Evolutionary conservation across 64 coral and sea anemone species (phyloP).

Genomic region (Porites lutea): DNA sequence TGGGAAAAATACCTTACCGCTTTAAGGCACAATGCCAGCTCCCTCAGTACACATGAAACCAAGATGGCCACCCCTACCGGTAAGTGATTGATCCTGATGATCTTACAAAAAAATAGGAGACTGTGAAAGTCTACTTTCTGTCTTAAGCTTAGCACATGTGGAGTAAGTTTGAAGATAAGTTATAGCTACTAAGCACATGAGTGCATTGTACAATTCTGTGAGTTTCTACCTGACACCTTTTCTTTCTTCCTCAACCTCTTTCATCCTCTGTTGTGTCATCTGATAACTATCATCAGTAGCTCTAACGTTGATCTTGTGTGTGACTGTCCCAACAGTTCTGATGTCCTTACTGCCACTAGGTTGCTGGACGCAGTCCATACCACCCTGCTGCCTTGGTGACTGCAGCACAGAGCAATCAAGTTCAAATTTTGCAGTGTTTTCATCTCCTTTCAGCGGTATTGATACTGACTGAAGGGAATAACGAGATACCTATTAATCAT

Average conservation of each 20-base stretch:
- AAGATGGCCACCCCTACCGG: too few relatives aligned
- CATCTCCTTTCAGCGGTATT: conserved; percentile 74
- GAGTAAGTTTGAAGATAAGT: background rate
- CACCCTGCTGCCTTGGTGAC: conserved; percentile 46
- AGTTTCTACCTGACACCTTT: conserved; percentile 78
- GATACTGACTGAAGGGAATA: conserved; percentile 65
- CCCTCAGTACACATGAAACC: too few relatives aligned
- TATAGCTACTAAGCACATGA: background rate
- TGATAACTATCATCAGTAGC: conserved; percentile 97
- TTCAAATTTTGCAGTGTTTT: conserved; percentile 59
- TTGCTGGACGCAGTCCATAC: conserved; percentile 87
- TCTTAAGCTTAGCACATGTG: too few relatives aligned
- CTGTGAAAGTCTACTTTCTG: too few relatives aligned
- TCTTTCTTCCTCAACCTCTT: conserved; percentile 89
- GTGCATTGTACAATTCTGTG: too few relatives aligned
- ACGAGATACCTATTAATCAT: background rate
- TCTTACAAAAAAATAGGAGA: too few relatives aligned
- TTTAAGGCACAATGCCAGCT: too few relatives aligned
- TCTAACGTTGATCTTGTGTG: conserved; percentile 88
- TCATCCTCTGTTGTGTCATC: conserved; percentile 87
- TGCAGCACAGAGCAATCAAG: conserved; percentile 81
- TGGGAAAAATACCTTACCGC: too few relatives aligned
- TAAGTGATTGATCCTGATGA: too few relatives aligned
- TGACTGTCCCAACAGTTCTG: conserved; percentile 75
- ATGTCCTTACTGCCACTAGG: conserved; percentile 46